Evolutionary conservation across 1,140 invertebrate species (phyloP), one percentile per base, ranked within the genome.

Genomic region (Zaprionus taronus): DNA sequence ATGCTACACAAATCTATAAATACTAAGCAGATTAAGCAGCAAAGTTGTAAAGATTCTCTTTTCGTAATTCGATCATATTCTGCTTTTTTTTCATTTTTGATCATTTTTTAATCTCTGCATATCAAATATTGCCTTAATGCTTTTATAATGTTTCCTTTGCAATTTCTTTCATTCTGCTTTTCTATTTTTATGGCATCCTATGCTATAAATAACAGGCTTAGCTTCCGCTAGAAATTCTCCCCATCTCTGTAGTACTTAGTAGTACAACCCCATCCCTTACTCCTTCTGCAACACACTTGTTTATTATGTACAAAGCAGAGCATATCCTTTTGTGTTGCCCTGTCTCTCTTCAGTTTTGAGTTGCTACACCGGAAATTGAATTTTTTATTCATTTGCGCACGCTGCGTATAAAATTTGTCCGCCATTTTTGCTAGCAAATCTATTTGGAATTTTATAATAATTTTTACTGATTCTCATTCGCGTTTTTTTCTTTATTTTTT

Each of bases 351-450:
- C 20, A 56, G 58, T 34, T 63, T 28, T 49, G 38, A 9, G 24
- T 44, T 67, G 31, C 56, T 61, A 6, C 15, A 65, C 55, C 74
- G 84, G 84, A 87, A 87, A 87, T 87, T 84, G 69, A 89, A 84
- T 84, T 84, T 89, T 83, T 80, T 51, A 80, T 67, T 17, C 47
- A 41, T 41, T 38, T 77, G 41, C 26, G 26, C 15, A 34, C 38
- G 38, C 44, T 61, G 44, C 36, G 58, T 14, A 62, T 26, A 22
- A 47, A 58, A 68, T 22, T 74, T 69, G 44, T 56, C 5, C 17
- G 17, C 24, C 58, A 56, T 68, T 15, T 57, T 53, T 41, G 55
- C 9, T 20, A 5, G 6, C 24, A 34, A 12, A 49, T 34, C 41
- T n/a, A 51, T 49, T 53, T 26, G 49, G 57, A 47, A 55, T 79